Base-by-base conservation (phyloP, 2,797 vertebrate species). In the Neosilurus hyrtlii region DNA sequence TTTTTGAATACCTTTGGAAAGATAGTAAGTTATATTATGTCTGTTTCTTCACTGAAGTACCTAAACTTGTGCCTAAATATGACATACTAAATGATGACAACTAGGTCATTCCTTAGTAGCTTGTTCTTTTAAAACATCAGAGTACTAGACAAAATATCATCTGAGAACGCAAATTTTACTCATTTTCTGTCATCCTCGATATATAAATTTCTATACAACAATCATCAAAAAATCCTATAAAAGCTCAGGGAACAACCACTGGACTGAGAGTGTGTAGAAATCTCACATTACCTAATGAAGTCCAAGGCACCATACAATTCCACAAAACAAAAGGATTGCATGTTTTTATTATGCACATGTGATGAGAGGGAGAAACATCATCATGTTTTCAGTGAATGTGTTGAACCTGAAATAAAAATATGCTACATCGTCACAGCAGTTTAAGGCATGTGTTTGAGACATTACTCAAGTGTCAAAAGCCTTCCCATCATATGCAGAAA, bases 241-340 rank as follows among this genome's bases (percentile, higher is more conserved):
- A 76, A 20, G 37, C 56, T 77, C 70, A 30, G 20, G 24, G 26
- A 56, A 24, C 66, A 43, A 30, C 54, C 75, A 78, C 24, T 30
- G 74, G 24, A 30, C 30, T 70, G 10, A 49, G 18, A 51, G 15
- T 52, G 30, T 24, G 56, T 57, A 51, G 54, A 77, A 59, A 20
- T 70, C n/a, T 77, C 37, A 35, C 65, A 83, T 83, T 35, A 68
- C 54, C n/a, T 78, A 49, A 61, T 59, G 26, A 77, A 82, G 51
- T 24, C 70, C 37, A 26, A 74, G 62, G 56, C 65, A 62, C 65
- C 51, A 30, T 30, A 37, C 10, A n/a, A 26, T 18, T 8, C 79
- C n/a, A 6, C 49, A n/a, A 16, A 35, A 74, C 10, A 5, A 63
- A 22, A 18, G n/a, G 15, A 74, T 67, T 82, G 51, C 61, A 57